phyloP scores from a whole-genome alignment of 2,888 invertebrate genomes.

The Synanthedon vespiformis region DNA sequence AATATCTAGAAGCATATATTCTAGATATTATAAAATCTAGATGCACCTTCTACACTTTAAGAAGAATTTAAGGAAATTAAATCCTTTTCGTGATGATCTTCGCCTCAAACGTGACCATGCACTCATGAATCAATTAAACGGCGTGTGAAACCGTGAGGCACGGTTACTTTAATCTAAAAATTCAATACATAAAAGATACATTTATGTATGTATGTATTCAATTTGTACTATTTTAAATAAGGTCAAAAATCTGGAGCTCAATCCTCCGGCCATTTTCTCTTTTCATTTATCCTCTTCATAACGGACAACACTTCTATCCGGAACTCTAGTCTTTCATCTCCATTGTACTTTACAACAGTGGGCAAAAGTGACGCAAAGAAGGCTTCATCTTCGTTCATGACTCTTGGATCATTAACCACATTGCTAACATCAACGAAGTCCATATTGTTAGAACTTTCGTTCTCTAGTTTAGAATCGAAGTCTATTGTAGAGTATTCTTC shows the following conservation, averaged over 20 bases:
- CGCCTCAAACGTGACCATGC: too few species aligned
- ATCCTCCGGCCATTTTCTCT: slow-evolving; percentile 26
- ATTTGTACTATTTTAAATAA: too few species aligned
- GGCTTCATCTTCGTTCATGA: slow-evolving; percentile 64
- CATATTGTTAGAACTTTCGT: slow-evolving; percentile 12
- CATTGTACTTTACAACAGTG: slow-evolving; percentile 47
- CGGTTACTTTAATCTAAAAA: too few species aligned
- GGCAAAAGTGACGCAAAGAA: slow-evolving; percentile 59
- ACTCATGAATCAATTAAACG: too few species aligned
- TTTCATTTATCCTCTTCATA: slow-evolving; percentile 49
- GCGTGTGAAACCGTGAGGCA: too few species aligned
- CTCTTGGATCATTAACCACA: slow-evolving; percentile 28
- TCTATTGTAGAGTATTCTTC: slow-evolving; percentile 5
- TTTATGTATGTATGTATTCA: too few species aligned
- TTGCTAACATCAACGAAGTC: slow-evolving; percentile 37
- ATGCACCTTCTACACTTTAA: too few species aligned
- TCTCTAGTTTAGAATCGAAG: not conserved
- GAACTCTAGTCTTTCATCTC: slow-evolving; percentile 54
- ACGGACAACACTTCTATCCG: slow-evolving; percentile 49
- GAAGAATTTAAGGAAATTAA: too few species aligned
- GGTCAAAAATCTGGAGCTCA: not conserved
- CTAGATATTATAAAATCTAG: too few species aligned
- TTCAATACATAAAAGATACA: too few species aligned
- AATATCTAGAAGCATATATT: too few species aligned
- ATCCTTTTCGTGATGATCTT: too few species aligned